Evolutionary conservation across 2,113 vertebrate genomes (phyloP).

Genomic region (Dromaius novaehollandiae): DNA sequence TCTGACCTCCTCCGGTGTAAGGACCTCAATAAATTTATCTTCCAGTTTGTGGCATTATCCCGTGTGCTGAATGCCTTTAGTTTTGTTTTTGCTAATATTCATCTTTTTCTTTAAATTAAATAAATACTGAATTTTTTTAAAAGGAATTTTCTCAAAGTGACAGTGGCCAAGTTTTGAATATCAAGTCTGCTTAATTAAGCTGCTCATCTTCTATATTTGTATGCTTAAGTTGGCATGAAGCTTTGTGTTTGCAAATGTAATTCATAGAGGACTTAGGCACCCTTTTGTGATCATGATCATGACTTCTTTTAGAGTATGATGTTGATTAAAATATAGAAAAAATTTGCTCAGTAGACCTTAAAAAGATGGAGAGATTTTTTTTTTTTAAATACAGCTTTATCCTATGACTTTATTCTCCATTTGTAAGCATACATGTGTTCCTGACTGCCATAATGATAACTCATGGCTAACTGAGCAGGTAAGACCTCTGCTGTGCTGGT

Average conservation of each 20-base stretch:
- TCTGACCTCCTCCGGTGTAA: neutral
- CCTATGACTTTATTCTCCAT: neutral
- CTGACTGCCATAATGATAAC: neutral
- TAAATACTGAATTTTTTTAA: neutral
- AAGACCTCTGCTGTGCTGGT: neutral
- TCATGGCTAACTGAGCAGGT: neutral
- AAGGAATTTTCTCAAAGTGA: neutral
- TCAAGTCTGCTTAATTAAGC: neutral
- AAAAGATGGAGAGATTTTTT: neutral
- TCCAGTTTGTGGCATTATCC: neutral
- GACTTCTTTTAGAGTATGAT: neutral
- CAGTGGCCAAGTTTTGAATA: neutral
- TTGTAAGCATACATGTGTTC: neutral
- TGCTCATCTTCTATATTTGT: neutral
- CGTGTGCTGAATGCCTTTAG: neutral
- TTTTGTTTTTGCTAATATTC: neutral
- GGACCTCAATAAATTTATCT: neutral
- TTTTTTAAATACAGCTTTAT: neutral
- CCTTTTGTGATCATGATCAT: neutral
- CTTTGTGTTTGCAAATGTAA: neutral
- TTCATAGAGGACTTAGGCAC: neutral
- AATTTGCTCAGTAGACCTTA: neutral
- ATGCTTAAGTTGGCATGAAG: neutral
- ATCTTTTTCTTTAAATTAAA: neutral
- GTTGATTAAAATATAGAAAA: neutral